Evolutionary conservation across 2,888 invertebrate genomes (phyloP), one percentile per base, ranked within the genome.

Genomic region (Therioaphis trifolii): DNA sequence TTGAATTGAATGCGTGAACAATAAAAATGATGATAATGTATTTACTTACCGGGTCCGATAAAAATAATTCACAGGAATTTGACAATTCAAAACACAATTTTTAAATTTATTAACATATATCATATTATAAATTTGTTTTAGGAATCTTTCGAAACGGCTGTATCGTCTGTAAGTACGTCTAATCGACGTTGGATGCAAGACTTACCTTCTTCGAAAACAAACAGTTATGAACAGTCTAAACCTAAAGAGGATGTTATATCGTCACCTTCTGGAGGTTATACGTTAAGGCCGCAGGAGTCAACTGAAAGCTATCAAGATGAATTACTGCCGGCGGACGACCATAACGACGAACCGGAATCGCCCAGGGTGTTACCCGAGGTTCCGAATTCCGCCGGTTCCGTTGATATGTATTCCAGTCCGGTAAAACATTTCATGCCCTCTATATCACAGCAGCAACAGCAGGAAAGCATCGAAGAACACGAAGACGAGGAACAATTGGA

Each of bases 71-170:
- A n/a, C n/a, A n/a, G n/a, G n/a, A n/a, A n/a, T n/a, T n/a, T n/a
- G n/a, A n/a, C n/a, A n/a, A n/a, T n/a, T n/a, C n/a, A n/a, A n/a
- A n/a, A n/a, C n/a, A n/a, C n/a, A n/a, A n/a, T n/a, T n/a, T n/a
- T n/a, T n/a, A n/a, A n/a, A n/a, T n/a, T n/a, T n/a, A n/a, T n/a
- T n/a, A n/a, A n/a, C n/a, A n/a, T n/a, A n/a, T n/a, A n/a, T n/a
- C n/a, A n/a, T n/a, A n/a, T n/a, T n/a, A n/a, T n/a, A n/a, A n/a
- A n/a, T n/a, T 46, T n/a, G 9, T 61, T 5, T 63, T 29, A 90
- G 86, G 87, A 87, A 24, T 91, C 91, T 0, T 91, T 91, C 86
- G 91, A 91, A 85, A 91, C 91, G 21, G 90, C 90, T 1, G 88
- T 90, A 66, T 91, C 89, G 69, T 91, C 90, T 43, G 88, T 89